Percentiles rank a stretch among this genome's conserved stretches.
These are phyloP conservation scores for Eclectus roratus DNA, from an alignment of 2,113 vertebrate species.

Conservation along the genomic window DNA sequence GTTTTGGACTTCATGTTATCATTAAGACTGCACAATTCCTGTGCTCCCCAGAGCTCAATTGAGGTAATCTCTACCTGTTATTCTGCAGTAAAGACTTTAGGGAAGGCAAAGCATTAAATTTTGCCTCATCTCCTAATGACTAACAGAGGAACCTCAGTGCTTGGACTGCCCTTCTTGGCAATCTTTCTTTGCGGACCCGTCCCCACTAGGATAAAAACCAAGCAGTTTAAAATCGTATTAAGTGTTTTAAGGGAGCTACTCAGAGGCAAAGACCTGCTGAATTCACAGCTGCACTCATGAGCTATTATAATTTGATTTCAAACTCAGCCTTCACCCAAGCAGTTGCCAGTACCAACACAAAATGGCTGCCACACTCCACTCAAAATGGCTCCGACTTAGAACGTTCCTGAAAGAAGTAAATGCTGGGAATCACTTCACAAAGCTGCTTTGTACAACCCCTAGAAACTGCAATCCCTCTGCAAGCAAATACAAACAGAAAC, in stretches of 20 bases:
- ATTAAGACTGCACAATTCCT: neutral
- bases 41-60: neutral
- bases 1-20: neutral
- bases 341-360: neutral
- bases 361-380: neutral
- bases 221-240: neutral
- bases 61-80: neutral
- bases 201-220: neutral
- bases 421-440: neutral
- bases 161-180: neutral
- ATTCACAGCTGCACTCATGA: neutral
- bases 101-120: neutral
- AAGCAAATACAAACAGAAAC: neutral
- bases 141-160: neutral
- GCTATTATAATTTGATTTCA: neutral
- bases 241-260: neutral
- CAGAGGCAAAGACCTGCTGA: neutral
- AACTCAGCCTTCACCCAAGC: neutral
- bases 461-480: neutral
- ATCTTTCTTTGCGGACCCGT: neutral
- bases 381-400: neutral
- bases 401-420: neutral
- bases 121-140: neutral
- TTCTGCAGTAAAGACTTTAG: fast-evolving
- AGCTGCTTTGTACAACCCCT: neutral